Conservation (phyloP, 2,888 invertebrate species). For the Lymantria dispar region DNA sequence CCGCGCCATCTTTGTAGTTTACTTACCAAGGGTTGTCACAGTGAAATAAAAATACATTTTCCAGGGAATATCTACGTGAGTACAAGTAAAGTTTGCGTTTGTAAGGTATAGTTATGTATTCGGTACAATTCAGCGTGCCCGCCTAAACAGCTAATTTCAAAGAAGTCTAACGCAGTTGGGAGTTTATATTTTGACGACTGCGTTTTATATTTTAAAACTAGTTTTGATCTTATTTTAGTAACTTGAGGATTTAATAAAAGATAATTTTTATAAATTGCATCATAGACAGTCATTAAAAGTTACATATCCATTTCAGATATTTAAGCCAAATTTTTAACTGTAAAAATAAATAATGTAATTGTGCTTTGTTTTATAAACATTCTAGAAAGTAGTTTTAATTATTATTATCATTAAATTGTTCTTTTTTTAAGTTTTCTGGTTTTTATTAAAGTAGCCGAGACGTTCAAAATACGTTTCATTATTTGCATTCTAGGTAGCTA, state of each 20-base stretch:
- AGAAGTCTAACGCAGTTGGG: constrained; percentile 52
- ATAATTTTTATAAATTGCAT: too few species aligned
- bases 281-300: too few species aligned
- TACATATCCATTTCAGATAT: too few species aligned
- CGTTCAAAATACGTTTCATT: not conserved
- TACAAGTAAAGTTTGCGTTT: constrained; percentile 76
- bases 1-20: constrained; percentile 35
- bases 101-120: constrained; percentile 53
- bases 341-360: too few species aligned
- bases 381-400: too few species aligned
- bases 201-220: constrained; percentile 30
- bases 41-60: constrained; percentile 81
- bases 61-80: constrained; percentile 74
- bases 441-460: too few species aligned
- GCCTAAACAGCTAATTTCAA: constrained; percentile 78
- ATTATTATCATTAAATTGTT: too few species aligned
- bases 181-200: constrained; percentile 37
- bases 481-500: too few species aligned
- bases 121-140: constrained; percentile 61
- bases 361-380: too few species aligned
- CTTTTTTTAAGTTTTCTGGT: too few species aligned
- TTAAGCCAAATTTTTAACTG: too few species aligned
- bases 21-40: constrained; percentile 39
- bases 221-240: constrained; percentile 25
- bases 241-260: too few species aligned